Base-by-base conservation (phyloP, 2,888 invertebrate genomes). In the Tachina grossa region DNA sequence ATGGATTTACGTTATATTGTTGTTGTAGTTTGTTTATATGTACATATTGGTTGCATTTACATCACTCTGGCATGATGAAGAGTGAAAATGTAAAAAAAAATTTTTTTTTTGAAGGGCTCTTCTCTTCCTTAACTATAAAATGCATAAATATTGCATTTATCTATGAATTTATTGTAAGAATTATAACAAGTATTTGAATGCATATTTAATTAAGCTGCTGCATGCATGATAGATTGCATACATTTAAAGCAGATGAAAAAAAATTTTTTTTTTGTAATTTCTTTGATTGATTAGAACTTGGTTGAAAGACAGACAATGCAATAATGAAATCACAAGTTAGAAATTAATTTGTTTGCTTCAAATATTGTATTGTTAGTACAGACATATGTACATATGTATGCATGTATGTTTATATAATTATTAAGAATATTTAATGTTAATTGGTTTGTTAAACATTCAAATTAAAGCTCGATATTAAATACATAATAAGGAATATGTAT, bases 211-310 rank as follows among this genome's bases (percentile, higher is more conserved):
- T 11, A 53, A 9, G 51, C 59, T 68, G 80, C 3, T 55, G 53
- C 39, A 31, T 31, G n/a, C 57, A 66, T 75, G 53, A 68, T 61
- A 61, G 51, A 75, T 75, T 74, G 31, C 59, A 43, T 59, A 49
- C 22, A 57, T n/a, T 45, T 51, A 39, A 51, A 61, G 31, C 14
- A 13, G 9, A 47, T 75, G 19, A 14, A 45, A 75, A 75, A 47
- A 61, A 45, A 31, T 31, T 31, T 2, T 31, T 31, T 31, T 31
- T 31, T 31, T 57, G 43, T 49, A 43, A 65, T 80, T 57, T 72
- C 10, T 57, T 22, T 65, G 47, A 72, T 49, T 57, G 55, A 74
- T 80, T 80, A 55, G 43, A 51, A 68, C 68, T 68, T n/a, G 59
- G 39, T 75, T 39, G 57, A 43, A n/a, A 31, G 31, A 6, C 31